Evolutionary conservation across 2,888 invertebrate genomes (phyloP).

Genomic region (Iselma pallidipennis): DNA sequence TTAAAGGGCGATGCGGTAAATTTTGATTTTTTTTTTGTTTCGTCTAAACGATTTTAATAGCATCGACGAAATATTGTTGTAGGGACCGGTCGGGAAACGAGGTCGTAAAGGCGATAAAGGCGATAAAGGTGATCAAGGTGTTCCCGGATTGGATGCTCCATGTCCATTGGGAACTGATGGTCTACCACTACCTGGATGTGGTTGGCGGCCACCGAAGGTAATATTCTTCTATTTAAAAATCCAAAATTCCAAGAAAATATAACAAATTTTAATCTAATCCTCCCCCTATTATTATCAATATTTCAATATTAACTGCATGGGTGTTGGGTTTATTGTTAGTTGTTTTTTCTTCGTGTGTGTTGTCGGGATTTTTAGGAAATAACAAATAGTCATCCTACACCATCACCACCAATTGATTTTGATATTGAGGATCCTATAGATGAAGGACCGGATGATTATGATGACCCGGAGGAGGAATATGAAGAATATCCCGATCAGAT

Average conservation of each 20-base stretch:
- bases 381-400: constrained; percentile 40
- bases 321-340: constrained; percentile 25
- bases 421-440: constrained; percentile 59
- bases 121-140: constrained; percentile 93
- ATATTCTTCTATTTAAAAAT: constrained; percentile 15
- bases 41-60: too few relatives aligned
- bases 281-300: neutral
- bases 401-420: constrained; percentile 59
- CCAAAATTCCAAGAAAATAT: too few relatives aligned
- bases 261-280: too few relatives aligned
- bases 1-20: constrained; percentile 82
- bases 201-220: constrained; percentile 90
- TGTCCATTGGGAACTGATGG: constrained; percentile 97
- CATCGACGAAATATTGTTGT: constrained; percentile 43
- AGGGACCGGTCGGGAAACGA: constrained; percentile 88
- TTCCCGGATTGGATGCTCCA: constrained; percentile 97
- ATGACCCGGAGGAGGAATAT: constrained; percentile 64
- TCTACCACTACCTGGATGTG: constrained; percentile 93
- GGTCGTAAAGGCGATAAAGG: constrained; percentile 93
- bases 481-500: constrained; percentile 62
- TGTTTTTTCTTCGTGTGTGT: neutral
- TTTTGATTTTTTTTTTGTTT: too few relatives aligned
- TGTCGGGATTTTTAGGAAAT: constrained; percentile 42
- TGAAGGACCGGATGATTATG: constrained; percentile 61
- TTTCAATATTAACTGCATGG: constrained; percentile 35